Conservation (phyloP, 2,113 vertebrate species). For the Apodemus sylvaticus region DNA sequence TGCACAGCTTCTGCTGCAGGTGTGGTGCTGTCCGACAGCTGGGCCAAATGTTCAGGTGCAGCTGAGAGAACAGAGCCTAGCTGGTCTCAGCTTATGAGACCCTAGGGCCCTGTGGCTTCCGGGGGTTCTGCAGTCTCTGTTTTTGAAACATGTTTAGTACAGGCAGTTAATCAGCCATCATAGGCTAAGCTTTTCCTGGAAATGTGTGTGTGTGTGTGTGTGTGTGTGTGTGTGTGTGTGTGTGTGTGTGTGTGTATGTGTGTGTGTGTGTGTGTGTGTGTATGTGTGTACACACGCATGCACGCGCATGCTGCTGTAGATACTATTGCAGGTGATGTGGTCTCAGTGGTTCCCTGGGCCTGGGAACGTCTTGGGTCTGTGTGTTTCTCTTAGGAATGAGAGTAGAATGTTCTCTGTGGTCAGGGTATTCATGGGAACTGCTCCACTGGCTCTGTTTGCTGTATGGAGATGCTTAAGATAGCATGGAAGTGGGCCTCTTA, state of each 20-base stretch:
- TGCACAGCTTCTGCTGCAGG: not conserved
- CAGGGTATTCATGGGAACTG: accelerated
- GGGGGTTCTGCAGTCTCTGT: not conserved
- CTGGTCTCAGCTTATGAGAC: not conserved
- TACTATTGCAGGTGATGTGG: not conserved
- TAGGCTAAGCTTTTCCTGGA: not conserved
- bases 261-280: too few species aligned
- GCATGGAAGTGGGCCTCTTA: accelerated
- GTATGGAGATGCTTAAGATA: not conserved
- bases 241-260: too few species aligned
- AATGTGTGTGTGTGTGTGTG: not conserved
- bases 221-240: not conserved
- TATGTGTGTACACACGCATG: too few species aligned
- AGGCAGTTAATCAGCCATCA: not conserved
- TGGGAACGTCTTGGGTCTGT: not conserved
- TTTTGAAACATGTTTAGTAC: not conserved
- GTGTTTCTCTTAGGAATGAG: not conserved
- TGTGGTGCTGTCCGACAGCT: not conserved
- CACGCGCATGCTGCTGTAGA: too few species aligned
- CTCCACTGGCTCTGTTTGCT: accelerated
- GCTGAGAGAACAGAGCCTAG: not conserved
- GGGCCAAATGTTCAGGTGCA: not conserved
- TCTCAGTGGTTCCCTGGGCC: accelerated
- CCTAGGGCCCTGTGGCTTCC: not conserved
- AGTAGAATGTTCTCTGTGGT: not conserved